A percentile compares a stretch with the other conserved stretches of the same genome.
phyloP scores from a whole-genome alignment of 2,888 invertebrate genomes.

The Scaptomyza caliginosa region DNA sequence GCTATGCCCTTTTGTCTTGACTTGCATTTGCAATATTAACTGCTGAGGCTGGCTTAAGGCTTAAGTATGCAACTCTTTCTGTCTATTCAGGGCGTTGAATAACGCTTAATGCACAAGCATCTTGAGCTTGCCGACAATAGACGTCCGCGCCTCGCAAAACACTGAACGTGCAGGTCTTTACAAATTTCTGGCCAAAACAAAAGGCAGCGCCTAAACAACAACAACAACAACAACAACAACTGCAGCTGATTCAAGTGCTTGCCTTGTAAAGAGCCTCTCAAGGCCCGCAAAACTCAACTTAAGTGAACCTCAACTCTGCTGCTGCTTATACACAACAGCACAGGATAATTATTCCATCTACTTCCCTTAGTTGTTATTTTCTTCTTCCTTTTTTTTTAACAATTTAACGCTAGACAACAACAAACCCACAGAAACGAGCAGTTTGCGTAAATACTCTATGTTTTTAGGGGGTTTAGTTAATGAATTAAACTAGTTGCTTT shows the following conservation, averaged over 20 bases:
- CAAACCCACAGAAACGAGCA: neutral
- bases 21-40: conserved; percentile 66
- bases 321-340: conserved; percentile 54
- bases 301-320: conserved; percentile 36
- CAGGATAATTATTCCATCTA: conserved; percentile 54
- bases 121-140: conserved; percentile 26
- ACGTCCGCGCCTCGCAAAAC: neutral
- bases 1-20: conserved; percentile 4
- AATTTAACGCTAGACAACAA: conserved; percentile 34
- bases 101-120: conserved; percentile 63
- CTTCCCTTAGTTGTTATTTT: conserved; percentile 6
- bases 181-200: conserved; percentile 56
- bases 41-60: conserved; percentile 25
- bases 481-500: neutral
- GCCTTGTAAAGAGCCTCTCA: conserved; percentile 48
- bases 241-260: conserved; percentile 55
- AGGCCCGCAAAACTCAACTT: conserved; percentile 43
- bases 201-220: conserved; percentile 31
- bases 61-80: neutral
- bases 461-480: neutral
- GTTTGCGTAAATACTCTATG: conserved; percentile 10
- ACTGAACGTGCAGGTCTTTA: conserved; percentile 37
- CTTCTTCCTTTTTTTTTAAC: conserved; percentile 8
- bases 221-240: conserved; percentile 22
- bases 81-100: conserved; percentile 50